Evolutionary conservation across 2,797 vertebrate species (phyloP), one percentile per base, ranked within the genome.

Genomic region (Natrix natrix): DNA sequence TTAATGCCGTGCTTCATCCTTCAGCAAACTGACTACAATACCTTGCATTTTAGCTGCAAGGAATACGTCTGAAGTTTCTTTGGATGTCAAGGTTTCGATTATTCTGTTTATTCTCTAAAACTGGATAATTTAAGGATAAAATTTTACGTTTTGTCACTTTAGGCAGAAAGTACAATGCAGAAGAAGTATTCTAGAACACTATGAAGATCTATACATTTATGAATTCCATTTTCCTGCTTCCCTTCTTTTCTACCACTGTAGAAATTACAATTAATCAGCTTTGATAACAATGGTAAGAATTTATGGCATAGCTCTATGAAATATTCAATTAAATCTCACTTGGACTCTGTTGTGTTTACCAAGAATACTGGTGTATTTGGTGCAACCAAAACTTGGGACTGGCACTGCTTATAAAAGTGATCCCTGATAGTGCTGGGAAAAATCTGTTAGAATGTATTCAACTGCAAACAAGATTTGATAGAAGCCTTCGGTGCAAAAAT

Each of bases 1-100:
- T 92, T 93, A 91, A 91, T 94, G 93, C 90, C 87, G 87, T 93
- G 88, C 89, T 94, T 54, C 0, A 88, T 74, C 66, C 90, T 94
- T 91, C 12, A 55, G 11, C 52, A 61, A 91, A 83, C 69, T 60
- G 74, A 52, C n/a, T 74, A 37, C n/a, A 37, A 0, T 1, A 52
- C 2, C 88, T 93, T 91, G 92, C 28, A 43, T 92, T 2, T 59
- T 86, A 63, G 89, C 24, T 52, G 0, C 0, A 22, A 86, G 60
- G n/a, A 54, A 92, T 83, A 91, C 8, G 37, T 89, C 78, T 88
- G n/a, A 8, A 11, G 69, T 69, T 78, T 24, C 28, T 60, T 74
- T 87, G 88, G 93, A 93, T 59, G 3, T 78, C 78, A 86, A 2
- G 4, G n/a, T 69, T 94, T 0, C 60, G 93, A 93, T 13, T n/a